Base-by-base conservation (phyloP, 1,140 invertebrate genomes). In the Palaemon carinicauda region DNA sequence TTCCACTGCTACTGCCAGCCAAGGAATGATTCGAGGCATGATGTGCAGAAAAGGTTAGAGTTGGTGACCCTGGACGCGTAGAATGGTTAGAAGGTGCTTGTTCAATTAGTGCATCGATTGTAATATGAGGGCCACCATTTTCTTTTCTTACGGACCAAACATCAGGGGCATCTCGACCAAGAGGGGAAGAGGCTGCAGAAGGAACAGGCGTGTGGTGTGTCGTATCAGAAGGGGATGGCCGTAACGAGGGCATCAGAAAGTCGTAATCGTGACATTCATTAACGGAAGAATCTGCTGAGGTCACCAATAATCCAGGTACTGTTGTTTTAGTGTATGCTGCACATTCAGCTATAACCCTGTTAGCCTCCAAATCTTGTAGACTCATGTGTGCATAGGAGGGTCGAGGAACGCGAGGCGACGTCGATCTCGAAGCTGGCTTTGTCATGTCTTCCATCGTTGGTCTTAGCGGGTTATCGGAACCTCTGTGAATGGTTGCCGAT, bases 401-500 rank as follows among this genome's bases (percentile, higher is more conserved):
- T 1, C 53, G 50, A 7, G 78, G 56, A 12, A 54, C 14, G 17
- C 53, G 31, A 21, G 79, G 53, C 14, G 86, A 54, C 15, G 79
- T 75, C 7, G 71, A 19, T 27, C 52, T 77, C 2, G 79, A 77
- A 10, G 78, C 65, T 15, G 80, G 21, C 53, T 56, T 78, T 21
- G 80, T 31, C n/a, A 52, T 24, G 1, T 77, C 33, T 51, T n/a
- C 17, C 27, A 54, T 19, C 4, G 74, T 31, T 24, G 60, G 50
- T 53, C 75, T 80, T 15, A 82, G 73, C 15, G 87, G 82, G 31
- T 88, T 82, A 73, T 89, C 89, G n/a, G 80, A 86, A 10, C 89
- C 89, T 52, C 87, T 56, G 69, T 88, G 89, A 31, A 89, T 87
- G 74, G 89, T 89, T 19, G 89, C 87, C 9, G 89, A 89, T 53